Base-by-base conservation (phyloP, 1,140 invertebrate genomes). In the Fopius arisanus region DNA sequence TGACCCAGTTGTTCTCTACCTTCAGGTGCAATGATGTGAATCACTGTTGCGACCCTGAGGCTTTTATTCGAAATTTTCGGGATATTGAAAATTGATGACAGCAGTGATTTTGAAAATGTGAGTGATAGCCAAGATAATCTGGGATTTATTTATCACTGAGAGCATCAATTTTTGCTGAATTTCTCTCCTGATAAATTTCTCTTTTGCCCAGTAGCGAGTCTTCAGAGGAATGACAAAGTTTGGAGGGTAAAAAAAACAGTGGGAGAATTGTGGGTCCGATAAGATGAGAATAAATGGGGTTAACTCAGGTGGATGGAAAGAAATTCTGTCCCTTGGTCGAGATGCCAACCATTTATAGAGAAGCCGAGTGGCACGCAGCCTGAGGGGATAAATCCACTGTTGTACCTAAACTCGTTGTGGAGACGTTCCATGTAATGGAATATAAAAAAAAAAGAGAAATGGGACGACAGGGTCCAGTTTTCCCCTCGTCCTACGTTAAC, bases 391-490 rank as follows among this genome's bases (percentile, higher is more conserved):
- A 59, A 59, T 23, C 54, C 16, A 48, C 43, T 48, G 14, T 37
- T n/a, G 14, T 48, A 48, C 43, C 43, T 59, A 59, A 59, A 59
- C 54, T 59, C 19, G 54, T 59, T 26, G 19, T 59, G 9, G 21
- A 59, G 54, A 59, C 54, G 54, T 59, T 59, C 54, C 54, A 59
- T 59, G 54, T 59, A 59, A 59, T 59, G 23, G 54, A 59, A 28
- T 19, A 59, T 26, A 59, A 59, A 59, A 48, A 37, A 37, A 12
- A 48, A 48, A 59, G 68, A 75, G 74, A 78, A 76, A 48, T 78
- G 69, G 77, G 72, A 74, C 67, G 70, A 74, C 62, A 70, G 77
- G 76, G 79, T 83, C 82, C 83, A 80, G 82, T 82, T 82, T 83
- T 81, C 80, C 81, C 82, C 75, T 81, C 80, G 77, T 82, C 81